phyloP scores from a whole-genome alignment of 2,888 invertebrate genomes.

The Dexiosoma caninum region DNA sequence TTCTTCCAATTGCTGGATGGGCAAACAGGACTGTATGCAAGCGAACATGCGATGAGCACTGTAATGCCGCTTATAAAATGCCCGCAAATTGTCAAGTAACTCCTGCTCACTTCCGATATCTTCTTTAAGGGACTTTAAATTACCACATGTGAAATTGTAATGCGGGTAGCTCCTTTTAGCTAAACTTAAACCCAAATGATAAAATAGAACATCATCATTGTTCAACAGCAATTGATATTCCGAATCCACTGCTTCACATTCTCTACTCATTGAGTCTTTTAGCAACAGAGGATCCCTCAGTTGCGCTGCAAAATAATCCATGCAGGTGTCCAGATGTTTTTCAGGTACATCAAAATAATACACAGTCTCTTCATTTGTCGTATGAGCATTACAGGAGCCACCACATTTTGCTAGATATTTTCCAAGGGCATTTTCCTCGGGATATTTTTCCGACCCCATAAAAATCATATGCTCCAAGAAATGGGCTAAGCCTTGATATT shows the following conservation, averaged over 20 bases:
- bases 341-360: conserved; percentile 94
- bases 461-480: conserved; percentile 95
- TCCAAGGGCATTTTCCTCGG: conserved; percentile 91
- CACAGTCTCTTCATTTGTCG: conserved; percentile 90
- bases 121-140: conserved; percentile 85
- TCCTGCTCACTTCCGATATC: conserved; percentile 81
- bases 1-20: conserved; percentile 74
- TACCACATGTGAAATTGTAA: conserved; percentile 91
- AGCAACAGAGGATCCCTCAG: conserved; percentile 92
- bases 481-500: conserved; percentile 90
- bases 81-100: conserved; percentile 84
- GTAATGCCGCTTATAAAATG: conserved; percentile 88
- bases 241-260: conserved; percentile 92
- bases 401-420: conserved; percentile 89
- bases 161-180: conserved; percentile 85
- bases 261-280: conserved; percentile 89
- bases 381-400: conserved; percentile 91
- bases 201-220: conserved; percentile 85
- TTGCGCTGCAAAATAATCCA: conserved; percentile 92
- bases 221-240: conserved; percentile 90
- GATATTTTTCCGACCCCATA: conserved; percentile 94
- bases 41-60: conserved; percentile 93
- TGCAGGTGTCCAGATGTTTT: conserved; percentile 84
- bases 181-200: conserved; percentile 86
- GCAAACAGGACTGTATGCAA: conserved; percentile 84